Evolutionary conservation across 1,140 invertebrate species (phyloP), one percentile per base, ranked within the genome.

Genomic region (Dinoponera quadriceps): DNA sequence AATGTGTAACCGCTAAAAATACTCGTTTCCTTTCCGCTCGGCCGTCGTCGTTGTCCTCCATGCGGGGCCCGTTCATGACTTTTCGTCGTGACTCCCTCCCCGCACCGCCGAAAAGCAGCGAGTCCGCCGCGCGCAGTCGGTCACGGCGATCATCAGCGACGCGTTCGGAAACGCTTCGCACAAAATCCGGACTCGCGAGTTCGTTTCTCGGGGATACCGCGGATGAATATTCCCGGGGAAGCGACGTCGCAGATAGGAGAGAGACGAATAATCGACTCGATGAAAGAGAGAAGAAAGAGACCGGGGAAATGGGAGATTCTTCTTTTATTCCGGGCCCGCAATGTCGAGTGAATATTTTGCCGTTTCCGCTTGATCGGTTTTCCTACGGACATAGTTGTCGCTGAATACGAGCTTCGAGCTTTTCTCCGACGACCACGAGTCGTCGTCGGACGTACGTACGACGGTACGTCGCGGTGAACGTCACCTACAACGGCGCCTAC

Each of bases 1-100:
- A 93, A 93, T 92, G 93, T 91, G 92, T 94, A 93, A 94, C 90
- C 92, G 92, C 93, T 93, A 94, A 94, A 94, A 94, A 94, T 94
- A 94, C 87, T 89, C 87, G 82, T 89, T 90, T 87, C 87, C 88
- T 90, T 92, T 92, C 88, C 88, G 77, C 71, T 83, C 85, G 77
- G 38, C 51, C 74, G 22, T 81, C 80, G 66, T 68, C 20, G 48
- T 27, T 44, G 9, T 77, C 54, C 66, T 75, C 60, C 72, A 44
- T 54, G 20, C 18, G 51, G 33, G n/a, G 72, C 55, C 62, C 86
- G 85, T 88, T 88, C 87, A 87, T 88, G 83, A 87, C 57, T 88
- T 88, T 87, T 74, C 83, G 65, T 82, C 86, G 75, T 44, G 27
- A 59, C 38, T 77, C 71, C 66, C 86, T 74, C 71, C 20, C 59